Base-by-base conservation (phyloP, 2,797 vertebrate species). In the Spatula versicolor region DNA sequence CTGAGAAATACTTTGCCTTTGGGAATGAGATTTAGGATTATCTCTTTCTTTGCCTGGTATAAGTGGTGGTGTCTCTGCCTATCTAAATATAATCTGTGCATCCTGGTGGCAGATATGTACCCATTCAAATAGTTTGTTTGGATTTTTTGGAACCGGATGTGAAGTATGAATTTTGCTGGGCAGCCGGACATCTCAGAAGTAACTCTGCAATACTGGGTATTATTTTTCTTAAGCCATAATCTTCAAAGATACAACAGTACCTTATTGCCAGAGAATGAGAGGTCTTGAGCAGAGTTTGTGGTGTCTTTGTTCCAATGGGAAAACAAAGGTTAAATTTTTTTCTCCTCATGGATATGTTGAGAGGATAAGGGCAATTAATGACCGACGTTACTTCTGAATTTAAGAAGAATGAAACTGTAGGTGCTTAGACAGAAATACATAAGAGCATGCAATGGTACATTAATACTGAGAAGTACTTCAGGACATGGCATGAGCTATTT, bases 161-260 rank as follows among this genome's bases (percentile, higher is more conserved):
- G 3, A 77, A 50, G n/a, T 74, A 33, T 7, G 23, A 52, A 21
- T 87, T 90, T 52, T 69, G 14, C 0, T 1, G 64, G 69, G 18
- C 25, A 74, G 23, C 22, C 50, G 45, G n/a, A 37, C 48, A 50
- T 16, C 2, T 7, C 56, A 37, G 50, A 58, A 23, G 11, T 28
- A 67, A 35, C 54, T 30, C 33, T 45, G 33, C 31, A 39, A 3
- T 45, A 50, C 13, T 55, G 64, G 28, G 26, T 16, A 12, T 80
- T 35, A 35, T 41, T 91, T 60, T 80, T 17, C 25, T 63, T 67
- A 59, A 80, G 31, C 8, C 2, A 9, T 31, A 5, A 37, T 50
- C 0, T 0, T 76, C 19, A 59, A 80, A 89, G 48, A 11, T n/a
- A 11, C 21, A 28, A 75, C 6, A 5, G 3, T 52, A 37, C n/a